A percentile compares a stretch with the other conserved stretches of the same genome.
Evolutionary conservation across 2,888 invertebrate species (phyloP).

Genomic region (Catocala nupta): DNA sequence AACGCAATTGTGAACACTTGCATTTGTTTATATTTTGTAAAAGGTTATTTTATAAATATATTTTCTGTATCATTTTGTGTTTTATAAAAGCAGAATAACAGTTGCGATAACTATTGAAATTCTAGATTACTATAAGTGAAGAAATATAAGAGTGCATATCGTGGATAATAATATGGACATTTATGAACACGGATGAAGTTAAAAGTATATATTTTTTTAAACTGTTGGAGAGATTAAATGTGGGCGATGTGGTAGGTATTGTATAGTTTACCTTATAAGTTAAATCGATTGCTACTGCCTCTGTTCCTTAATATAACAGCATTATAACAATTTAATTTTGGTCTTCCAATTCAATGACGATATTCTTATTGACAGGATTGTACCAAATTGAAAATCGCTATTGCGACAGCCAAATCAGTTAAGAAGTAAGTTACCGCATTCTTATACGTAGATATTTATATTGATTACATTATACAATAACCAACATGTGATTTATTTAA

Average conservation of each 20-base stretch:
- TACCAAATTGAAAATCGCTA: no score
- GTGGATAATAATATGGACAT: conserved; percentile 48
- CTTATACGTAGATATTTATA: no score
- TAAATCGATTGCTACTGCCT: conserved; percentile 29
- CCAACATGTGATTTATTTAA: no score
- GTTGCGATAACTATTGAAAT: conserved; percentile 41
- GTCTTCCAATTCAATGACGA: conserved; percentile 6
- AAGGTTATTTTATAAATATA: conserved; percentile 4
- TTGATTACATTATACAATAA: no score
- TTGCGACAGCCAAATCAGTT: no score
- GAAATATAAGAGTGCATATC: conserved; percentile 35
- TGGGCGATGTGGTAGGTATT: conserved; percentile 49
- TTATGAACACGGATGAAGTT: conserved; percentile 46
- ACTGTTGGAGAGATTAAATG: conserved; percentile 37
- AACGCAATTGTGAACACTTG: not conserved
- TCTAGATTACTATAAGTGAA: conserved; percentile 35
- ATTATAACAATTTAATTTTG: conserved; percentile 18
- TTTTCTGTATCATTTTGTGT: conserved; percentile 22
- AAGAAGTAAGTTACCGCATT: no score
- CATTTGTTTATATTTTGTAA: not conserved
- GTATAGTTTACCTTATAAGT: conserved; percentile 44
- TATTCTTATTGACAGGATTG: not conserved
- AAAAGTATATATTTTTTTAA: conserved; percentile 41
- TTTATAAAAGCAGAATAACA: conserved; percentile 26
- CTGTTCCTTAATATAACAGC: conserved; percentile 23